A percentile compares a stretch with the other conserved stretches of the same genome.
Evolutionary conservation across 2,888 invertebrate species (phyloP).

Genomic region (Amblyteles armatorius): DNA sequence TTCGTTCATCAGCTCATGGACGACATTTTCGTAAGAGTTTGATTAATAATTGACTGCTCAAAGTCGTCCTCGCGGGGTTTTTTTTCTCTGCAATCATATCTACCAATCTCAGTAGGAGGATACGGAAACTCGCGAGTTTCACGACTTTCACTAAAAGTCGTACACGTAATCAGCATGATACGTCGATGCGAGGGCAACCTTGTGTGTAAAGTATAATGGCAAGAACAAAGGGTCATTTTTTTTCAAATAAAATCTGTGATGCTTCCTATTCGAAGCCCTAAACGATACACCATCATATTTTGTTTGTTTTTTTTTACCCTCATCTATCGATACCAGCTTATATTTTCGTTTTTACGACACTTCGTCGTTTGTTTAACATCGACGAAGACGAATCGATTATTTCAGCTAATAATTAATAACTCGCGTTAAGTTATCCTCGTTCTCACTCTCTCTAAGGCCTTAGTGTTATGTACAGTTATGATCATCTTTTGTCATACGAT

Average conservation of each 20-base stretch:
- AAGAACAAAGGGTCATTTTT: constrained; percentile 75
- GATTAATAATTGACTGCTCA: constrained; percentile 81
- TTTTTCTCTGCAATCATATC: constrained; percentile 47
- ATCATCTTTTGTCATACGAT: constrained; percentile 71
- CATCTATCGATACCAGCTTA: constrained; percentile 25
- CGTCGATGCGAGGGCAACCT: constrained; percentile 26
- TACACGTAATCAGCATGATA: constrained; percentile 34
- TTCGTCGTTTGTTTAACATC: constrained; percentile 26
- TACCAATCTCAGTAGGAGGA: constrained; percentile 15
- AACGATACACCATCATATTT: constrained; percentile 30
- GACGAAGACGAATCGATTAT: constrained; percentile 25
- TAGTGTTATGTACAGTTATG: constrained; percentile 78
- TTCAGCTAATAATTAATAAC: constrained; percentile 43
- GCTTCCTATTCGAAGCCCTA: constrained; percentile 56
- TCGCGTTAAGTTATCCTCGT: constrained; percentile 46
- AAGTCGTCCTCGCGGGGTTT: constrained; percentile 70
- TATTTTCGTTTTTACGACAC: constrained; percentile 26
- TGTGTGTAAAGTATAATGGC: constrained; percentile 72
- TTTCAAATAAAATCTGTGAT: constrained; percentile 69
- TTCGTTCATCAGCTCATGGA: constrained; percentile 21
- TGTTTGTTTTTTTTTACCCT: constrained; percentile 27
- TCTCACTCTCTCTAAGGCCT: constrained; percentile 73
- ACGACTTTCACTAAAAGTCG: constrained; percentile 46
- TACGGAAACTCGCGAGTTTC: constrained; percentile 54
- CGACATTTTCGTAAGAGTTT: constrained; percentile 73